Evolutionary conservation across 2,888 invertebrate genomes (phyloP), one percentile per base, ranked within the genome.

Genomic region (Trypoxylon attenuatum): DNA sequence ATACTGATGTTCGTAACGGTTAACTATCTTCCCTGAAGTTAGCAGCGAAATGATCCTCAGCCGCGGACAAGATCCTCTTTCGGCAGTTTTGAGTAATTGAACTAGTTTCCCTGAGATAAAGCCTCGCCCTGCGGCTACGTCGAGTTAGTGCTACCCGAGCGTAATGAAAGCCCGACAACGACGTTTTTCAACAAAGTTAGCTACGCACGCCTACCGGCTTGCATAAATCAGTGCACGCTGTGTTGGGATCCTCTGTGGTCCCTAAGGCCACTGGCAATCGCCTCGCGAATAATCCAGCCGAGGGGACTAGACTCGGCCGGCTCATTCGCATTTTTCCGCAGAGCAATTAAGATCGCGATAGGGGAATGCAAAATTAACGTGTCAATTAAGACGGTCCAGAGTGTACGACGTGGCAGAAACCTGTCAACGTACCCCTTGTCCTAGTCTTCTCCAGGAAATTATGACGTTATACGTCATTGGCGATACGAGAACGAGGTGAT

Each of bases 311-410:
- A 58, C 55, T 62, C 22, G 52, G 53, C 53, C 46, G 54, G 1
- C 33, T 3, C 33, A 4, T 33, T 33, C 33, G 33, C 13, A 13
- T 13, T 33, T 53, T 50, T 42, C 25, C 29, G 29, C 10, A 13
- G 0, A 57, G 71, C 69, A 67, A 78, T 80, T 71, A 79, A 79
- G 76, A 68, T 71, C 66, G 54, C 64, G 69, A 75, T 74, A 66
- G 42, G 55, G 57, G 64, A 60, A 69, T 71, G 71, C 73, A 67
- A 79, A 80, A 83, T 82, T 80, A 82, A 82, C 77, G 83, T 82
- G 82, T 83, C 82, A 83, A 85, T 84, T 85, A 83, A 76, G 69
- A 67, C 64, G 38, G 57, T 67, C 72, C n/a, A 79, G 77, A 81
- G 84, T 84, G 80, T 81, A 83, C 76, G 80, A n/a, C n/a, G n/a